Percentiles rank a stretch among this genome's conserved stretches.
phyloP scores from a whole-genome alignment of 1,140 invertebrate genomes.

The Camponotus floridanus region DNA sequence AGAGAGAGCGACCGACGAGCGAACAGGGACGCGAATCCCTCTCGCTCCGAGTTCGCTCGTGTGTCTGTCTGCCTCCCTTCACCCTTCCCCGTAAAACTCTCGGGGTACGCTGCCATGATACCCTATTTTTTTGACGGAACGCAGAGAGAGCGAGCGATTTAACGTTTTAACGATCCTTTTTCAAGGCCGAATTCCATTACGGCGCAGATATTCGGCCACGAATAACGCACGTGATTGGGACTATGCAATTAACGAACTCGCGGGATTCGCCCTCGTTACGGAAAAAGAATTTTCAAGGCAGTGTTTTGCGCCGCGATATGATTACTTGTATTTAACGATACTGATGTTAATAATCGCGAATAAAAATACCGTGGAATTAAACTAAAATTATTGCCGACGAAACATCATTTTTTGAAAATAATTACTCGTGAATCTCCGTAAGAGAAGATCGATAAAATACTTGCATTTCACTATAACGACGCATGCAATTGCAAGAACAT shows the following conservation, averaged over 20 bases:
- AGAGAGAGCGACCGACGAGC: background rate
- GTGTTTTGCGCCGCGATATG: background rate
- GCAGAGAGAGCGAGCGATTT: constrained; percentile 24
- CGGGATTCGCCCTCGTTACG: background rate
- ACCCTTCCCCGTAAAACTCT: background rate
- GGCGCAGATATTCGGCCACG: background rate
- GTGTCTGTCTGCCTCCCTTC: background rate
- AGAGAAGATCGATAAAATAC: constrained; percentile 1
- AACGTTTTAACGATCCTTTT: constrained; percentile 59
- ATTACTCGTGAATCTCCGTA: background rate
- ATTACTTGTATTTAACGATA: constrained; percentile 6
- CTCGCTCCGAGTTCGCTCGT: constrained; percentile 8
- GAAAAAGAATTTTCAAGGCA: background rate
- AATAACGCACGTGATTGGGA: constrained; percentile 17
- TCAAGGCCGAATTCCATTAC: constrained; percentile 25
- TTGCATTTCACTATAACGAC: background rate
- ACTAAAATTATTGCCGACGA: background rate
- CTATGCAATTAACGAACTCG: constrained; percentile 25
- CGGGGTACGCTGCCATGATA: background rate
- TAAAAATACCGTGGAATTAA: background rate
- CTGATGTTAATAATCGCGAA: background rate
- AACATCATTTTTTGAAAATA: background rate
- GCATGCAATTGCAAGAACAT: constrained; percentile 2
- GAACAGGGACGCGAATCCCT: constrained; percentile 29
- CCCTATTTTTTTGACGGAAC: constrained; percentile 17